A percentile compares a stretch with the other conserved stretches of the same genome.
Conservation (phyloP, 2,888 invertebrate genomes). For the Colostygia pectinataria region DNA sequence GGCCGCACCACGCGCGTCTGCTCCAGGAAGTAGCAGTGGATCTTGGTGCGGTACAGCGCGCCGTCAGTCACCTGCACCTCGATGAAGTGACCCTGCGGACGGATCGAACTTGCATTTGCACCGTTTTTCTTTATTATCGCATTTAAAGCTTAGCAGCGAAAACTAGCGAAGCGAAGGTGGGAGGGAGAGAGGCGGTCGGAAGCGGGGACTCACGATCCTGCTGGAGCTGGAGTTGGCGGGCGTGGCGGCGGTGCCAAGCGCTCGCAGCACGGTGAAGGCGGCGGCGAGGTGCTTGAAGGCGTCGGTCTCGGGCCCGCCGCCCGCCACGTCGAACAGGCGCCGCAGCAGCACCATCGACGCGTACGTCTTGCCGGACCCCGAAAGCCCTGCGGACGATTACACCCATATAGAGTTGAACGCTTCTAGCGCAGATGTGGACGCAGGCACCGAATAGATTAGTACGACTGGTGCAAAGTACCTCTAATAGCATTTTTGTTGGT, state of each 20-base stretch:
- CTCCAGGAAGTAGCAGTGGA: conserved; percentile 97
- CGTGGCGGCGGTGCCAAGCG: conserved; percentile 95
- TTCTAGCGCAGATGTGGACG: no score
- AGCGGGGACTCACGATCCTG: conserved; percentile 87
- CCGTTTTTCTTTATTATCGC: no score
- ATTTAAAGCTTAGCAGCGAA: no score
- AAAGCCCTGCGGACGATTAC: conserved; percentile 87
- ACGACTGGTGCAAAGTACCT: no score
- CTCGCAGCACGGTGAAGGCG: conserved; percentile 96
- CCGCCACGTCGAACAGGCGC: conserved; percentile 96
- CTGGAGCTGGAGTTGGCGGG: conserved; percentile 95
- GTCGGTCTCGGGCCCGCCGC: conserved; percentile 97
- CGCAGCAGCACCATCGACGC: conserved; percentile 95
- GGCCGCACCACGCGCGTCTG: conserved; percentile 95
- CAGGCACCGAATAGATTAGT: no score
- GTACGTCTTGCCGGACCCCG: conserved; percentile 97
- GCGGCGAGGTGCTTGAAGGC: conserved; percentile 98
- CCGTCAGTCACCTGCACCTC: conserved; percentile 98
- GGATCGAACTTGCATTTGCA: no score
- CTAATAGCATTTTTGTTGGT: no score
- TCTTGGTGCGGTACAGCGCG: conserved; percentile 96
- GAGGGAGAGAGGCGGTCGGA: no score
- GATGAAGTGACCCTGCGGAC: conserved; percentile 93
- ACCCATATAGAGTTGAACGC: no score
- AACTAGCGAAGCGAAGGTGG: no score